Percentiles rank a stretch among this genome's conserved stretches.
These are phyloP conservation scores for Characodon lateralis DNA, from an alignment of 2,797 vertebrate genomes.

Conservation along the genomic window DNA sequence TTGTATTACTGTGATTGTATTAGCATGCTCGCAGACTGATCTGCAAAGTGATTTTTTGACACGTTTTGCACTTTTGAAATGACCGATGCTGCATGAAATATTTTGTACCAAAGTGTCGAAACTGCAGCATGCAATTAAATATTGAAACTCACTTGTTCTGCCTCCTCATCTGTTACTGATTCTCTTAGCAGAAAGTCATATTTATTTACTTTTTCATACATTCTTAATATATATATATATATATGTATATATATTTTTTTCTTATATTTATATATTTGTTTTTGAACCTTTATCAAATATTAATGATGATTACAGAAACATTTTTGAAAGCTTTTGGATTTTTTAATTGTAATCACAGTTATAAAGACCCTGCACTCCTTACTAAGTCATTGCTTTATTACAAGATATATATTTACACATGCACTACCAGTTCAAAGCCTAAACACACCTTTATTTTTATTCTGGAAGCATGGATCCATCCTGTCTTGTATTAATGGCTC, in stretches of 20 bases:
- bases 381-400: too few relatives aligned
- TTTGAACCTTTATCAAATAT: too few relatives aligned
- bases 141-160: conserved; percentile 46
- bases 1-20: conserved; percentile 51
- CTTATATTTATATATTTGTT: too few relatives aligned
- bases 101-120: conserved; percentile 78
- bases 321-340: too few relatives aligned
- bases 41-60: conserved; percentile 68
- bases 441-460: too few relatives aligned
- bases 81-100: conserved; percentile 79
- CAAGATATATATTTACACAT: too few relatives aligned
- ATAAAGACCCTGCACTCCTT: too few relatives aligned
- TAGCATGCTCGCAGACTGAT: conserved; percentile 76
- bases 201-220: too few relatives aligned
- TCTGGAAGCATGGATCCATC: neutral
- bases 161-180: conserved; percentile 49
- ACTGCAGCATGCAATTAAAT: conserved; percentile 74
- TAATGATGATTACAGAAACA: too few relatives aligned
- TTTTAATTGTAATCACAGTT: too few relatives aligned
- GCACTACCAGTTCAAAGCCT: too few relatives aligned
- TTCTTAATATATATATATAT: neutral
- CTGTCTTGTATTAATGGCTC: neutral
- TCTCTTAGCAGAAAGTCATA: neutral
- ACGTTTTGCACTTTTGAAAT: conserved; percentile 81
- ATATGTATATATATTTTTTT: too few relatives aligned